phyloP scores from a whole-genome alignment of 2,113 vertebrate genomes.

The Fukomys damarensis region DNA sequence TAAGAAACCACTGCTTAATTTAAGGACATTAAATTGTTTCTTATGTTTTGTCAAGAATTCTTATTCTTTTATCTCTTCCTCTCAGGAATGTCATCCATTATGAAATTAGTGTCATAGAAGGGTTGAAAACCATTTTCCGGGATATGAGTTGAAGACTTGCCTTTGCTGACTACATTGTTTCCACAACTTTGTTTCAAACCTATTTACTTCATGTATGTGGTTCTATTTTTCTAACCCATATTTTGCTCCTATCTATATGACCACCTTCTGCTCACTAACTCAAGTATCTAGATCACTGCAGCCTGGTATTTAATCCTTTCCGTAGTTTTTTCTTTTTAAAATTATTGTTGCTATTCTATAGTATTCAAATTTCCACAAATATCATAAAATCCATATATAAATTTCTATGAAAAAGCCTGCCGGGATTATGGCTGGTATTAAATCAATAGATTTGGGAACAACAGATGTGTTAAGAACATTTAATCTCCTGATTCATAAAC shows the following conservation, averaged over 20 bases:
- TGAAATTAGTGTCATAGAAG: not conserved
- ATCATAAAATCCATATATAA: not conserved
- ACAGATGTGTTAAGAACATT: not conserved
- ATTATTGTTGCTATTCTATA: not conserved
- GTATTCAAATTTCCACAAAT: not conserved
- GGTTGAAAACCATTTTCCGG: not conserved
- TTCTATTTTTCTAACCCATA: not conserved
- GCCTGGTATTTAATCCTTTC: not conserved
- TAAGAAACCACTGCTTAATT: conserved; percentile 11
- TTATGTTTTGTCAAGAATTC: not conserved
- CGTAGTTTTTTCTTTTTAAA: not conserved
- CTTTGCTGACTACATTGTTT: not conserved
- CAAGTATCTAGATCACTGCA: not conserved
- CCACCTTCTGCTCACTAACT: not conserved
- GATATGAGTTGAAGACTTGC: not conserved
- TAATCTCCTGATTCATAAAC: not conserved
- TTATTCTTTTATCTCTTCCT: not conserved
- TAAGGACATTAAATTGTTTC: not conserved
- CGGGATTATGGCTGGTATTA: not conserved
- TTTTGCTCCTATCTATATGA: not conserved
- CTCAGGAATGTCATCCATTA: not conserved
- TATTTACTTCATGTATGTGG: not conserved
- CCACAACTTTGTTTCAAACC: not conserved
- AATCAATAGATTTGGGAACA: not conserved
- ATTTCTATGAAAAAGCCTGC: not conserved